Conservation (phyloP, 1,140 invertebrate species). For the Anadara kagoshimensis region DNA sequence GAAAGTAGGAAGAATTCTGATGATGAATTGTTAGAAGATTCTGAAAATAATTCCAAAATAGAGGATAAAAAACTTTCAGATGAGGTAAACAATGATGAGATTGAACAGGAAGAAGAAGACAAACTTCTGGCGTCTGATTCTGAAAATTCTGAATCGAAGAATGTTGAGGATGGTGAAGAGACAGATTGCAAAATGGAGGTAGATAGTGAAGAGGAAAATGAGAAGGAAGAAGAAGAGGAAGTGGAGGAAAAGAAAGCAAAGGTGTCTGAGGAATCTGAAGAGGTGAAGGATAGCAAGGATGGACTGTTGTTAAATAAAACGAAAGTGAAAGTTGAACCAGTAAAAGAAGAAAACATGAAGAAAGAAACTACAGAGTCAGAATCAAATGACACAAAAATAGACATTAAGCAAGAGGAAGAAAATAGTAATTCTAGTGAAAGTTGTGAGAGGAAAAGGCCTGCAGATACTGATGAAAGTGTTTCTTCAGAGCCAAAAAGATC, state of each 20-base stretch:
- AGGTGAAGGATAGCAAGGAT: conserved; percentile 8
- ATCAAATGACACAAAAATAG: neutral
- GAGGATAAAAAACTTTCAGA: neutral
- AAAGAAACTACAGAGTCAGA: neutral
- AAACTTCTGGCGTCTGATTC: conserved; percentile 14
- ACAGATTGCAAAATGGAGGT: neutral
- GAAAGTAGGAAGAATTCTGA: neutral
- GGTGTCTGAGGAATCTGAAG: conserved; percentile 5
- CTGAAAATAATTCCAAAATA: neutral
- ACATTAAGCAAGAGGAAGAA: neutral
- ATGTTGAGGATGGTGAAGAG: conserved; percentile 4
- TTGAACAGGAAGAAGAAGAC: conserved; percentile 21
- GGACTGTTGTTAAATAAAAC: neutral
- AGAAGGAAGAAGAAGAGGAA: too few species aligned
- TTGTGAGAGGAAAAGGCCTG: conserved; percentile 40
- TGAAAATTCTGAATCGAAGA: conserved; percentile 16
- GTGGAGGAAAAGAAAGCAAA: conserved; percentile 10
- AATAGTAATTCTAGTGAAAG: neutral
- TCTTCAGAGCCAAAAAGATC: conserved; percentile 45
- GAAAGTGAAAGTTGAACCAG: conserved; percentile 11
- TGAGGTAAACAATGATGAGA: neutral
- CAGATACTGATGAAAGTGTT: conserved; percentile 20
- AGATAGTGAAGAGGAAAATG: neutral
- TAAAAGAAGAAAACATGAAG: conserved; percentile 2
- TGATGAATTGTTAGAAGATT: neutral